phyloP scores from a whole-genome alignment of 30 jellyfish, hydroid and myxozoan genomes.

The Sanderia malayensis region DNA sequence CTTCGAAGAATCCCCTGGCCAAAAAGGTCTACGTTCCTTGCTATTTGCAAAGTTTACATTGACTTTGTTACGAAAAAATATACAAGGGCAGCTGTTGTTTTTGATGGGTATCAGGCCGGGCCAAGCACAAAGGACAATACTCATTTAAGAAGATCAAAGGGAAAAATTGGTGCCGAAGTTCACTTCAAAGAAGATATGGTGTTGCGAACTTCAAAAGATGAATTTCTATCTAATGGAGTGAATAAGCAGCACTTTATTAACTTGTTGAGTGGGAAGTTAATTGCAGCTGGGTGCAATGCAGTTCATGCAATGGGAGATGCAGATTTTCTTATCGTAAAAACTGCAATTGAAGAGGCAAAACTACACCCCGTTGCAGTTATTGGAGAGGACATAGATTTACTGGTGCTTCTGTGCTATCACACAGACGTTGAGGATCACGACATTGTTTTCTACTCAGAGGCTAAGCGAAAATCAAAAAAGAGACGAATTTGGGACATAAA shows the following conservation, averaged over 20 bases:
- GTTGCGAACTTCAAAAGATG: constrained; percentile 13
- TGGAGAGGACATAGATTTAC: constrained; percentile 8
- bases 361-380: constrained; percentile 5
- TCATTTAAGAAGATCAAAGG: constrained; percentile 10
- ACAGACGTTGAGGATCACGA: neutral
- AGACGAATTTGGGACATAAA: constrained; percentile 18
- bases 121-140: constrained; percentile 9
- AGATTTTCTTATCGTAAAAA: constrained; percentile 18
- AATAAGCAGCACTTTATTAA: constrained; percentile 12
- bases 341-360: constrained; percentile 27
- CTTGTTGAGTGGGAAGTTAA: constrained; percentile 7
- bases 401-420: constrained; percentile 18
- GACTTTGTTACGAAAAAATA: constrained; percentile 17
- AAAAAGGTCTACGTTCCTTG: constrained; percentile 16
- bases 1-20: constrained; percentile 6
- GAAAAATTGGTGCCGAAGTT: constrained; percentile 13
- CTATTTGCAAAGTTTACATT: neutral
- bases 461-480: neutral
- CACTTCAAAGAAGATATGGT: constrained; percentile 17
- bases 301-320: constrained; percentile 42
- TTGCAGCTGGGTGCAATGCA: constrained; percentile 6
- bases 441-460: neutral
- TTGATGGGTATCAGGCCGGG: constrained; percentile 5
- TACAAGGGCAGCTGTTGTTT: constrained; percentile 3
- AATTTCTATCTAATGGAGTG: constrained; percentile 6